Percentiles rank a stretch among this genome's conserved stretches.
Evolutionary conservation across 2,113 vertebrate species (phyloP).

Genomic region (Stigmatopora nigra): DNA sequence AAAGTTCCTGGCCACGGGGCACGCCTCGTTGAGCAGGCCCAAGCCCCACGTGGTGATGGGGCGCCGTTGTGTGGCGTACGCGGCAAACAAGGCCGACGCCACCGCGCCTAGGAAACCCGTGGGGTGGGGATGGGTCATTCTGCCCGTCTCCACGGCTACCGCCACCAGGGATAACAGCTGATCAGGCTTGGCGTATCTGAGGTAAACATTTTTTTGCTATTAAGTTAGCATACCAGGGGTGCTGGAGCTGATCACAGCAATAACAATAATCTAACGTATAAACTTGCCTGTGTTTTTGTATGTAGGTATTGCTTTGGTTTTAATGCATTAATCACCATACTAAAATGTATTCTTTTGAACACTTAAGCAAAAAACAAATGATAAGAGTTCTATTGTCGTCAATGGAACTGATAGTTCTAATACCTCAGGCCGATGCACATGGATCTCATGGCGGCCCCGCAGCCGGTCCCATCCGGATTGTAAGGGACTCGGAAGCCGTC

Average conservation of each 20-base stretch:
- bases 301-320: too few relatives aligned
- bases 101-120: slow-evolving; percentile 75
- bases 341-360: too few relatives aligned
- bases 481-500: slow-evolving; percentile 71
- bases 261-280: too few relatives aligned
- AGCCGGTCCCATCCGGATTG: slow-evolving; percentile 71
- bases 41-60: slow-evolving; percentile 72
- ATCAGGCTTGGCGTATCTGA: slow-evolving; percentile 68
- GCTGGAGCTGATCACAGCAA: too few relatives aligned
- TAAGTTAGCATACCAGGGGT: too few relatives aligned
- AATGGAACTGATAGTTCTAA: too few relatives aligned
- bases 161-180: slow-evolving; percentile 69
- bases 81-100: slow-evolving; percentile 71
- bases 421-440: slow-evolving; percentile 81
- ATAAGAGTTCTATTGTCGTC: too few relatives aligned
- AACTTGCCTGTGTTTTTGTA: too few relatives aligned
- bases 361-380: too few relatives aligned
- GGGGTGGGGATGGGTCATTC: slow-evolving; percentile 81
- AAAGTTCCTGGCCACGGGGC: slow-evolving; percentile 69
- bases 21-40: slow-evolving; percentile 69
- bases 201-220: too few relatives aligned
- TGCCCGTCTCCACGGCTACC: slow-evolving; percentile 73
- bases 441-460: slow-evolving; percentile 78
- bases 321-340: too few relatives aligned
- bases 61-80: slow-evolving; percentile 69